phyloP scores from a whole-genome alignment of 2,888 invertebrate species.

The Geophilus truncorum region DNA sequence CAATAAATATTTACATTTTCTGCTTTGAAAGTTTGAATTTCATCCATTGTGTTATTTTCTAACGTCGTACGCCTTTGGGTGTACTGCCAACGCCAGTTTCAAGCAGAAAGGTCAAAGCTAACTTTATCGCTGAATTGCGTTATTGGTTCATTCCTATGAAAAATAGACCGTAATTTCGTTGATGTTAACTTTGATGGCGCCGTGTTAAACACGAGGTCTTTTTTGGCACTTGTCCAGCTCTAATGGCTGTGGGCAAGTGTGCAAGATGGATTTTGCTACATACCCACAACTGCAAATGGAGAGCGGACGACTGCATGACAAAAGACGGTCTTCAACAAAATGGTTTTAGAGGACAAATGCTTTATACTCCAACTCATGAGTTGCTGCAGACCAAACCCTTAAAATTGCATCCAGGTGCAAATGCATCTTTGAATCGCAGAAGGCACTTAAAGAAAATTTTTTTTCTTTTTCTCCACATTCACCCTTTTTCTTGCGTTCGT shows the following conservation, averaged over 20 bases:
- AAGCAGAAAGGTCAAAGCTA: not conserved
- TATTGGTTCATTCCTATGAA: not conserved
- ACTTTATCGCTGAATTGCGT: not conserved
- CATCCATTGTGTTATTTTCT: too few relatives aligned
- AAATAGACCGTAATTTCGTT: not conserved
- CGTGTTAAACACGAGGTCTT: not conserved
- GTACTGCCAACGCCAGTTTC: not conserved
- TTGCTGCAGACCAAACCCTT: not conserved
- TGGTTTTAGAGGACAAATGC: constrained; percentile 27
- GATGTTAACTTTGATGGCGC: not conserved
- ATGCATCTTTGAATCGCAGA: constrained; percentile 15
- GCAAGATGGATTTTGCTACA: constrained; percentile 16
- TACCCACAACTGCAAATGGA: constrained; percentile 9
- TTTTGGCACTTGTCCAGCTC: constrained; percentile 3
- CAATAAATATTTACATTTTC: too few relatives aligned
- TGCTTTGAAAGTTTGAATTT: too few relatives aligned
- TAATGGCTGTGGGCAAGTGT: constrained; percentile 24
- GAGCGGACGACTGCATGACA: constrained; percentile 5
- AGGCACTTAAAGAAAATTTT: not conserved
- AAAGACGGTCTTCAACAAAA: constrained; percentile 12
- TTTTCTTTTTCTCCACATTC: too few relatives aligned
- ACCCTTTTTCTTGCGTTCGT: too few relatives aligned
- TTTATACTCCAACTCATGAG: not conserved
- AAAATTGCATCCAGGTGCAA: constrained; percentile 25
- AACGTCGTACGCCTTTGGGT: too few relatives aligned